Conservation (phyloP, 2,888 invertebrate species). For the Caenorhabditis sp. region DNA sequence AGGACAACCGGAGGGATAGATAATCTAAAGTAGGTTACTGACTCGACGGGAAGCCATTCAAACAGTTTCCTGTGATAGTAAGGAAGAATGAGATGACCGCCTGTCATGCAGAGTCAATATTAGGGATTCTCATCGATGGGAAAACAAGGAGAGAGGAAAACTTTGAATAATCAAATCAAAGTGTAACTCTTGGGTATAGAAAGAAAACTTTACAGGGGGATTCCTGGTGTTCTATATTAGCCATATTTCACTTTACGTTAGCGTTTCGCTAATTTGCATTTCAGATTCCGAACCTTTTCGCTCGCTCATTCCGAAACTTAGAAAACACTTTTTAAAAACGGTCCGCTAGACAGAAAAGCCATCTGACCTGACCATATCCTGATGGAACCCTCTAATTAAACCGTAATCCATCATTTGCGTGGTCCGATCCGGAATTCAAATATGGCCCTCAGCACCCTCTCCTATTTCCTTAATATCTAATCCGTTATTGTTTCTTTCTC, state of each 20-base stretch:
- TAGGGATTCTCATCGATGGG: conserved; percentile 46
- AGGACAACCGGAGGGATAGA: conserved; percentile 6
- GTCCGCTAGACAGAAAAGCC: neutral
- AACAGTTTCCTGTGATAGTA: conserved; percentile 35
- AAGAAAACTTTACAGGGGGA: neutral
- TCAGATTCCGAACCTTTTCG: too few species aligned
- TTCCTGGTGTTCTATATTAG: neutral
- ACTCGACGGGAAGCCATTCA: conserved; percentile 23
- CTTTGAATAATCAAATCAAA: conserved; percentile 6
- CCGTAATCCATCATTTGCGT: conserved; percentile 47
- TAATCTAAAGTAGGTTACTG: conserved; percentile 18
- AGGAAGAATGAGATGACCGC: conserved; percentile 19
- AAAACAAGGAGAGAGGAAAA: conserved; percentile 25
- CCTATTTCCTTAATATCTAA: conserved; percentile 14
- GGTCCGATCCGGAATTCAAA: conserved; percentile 49
- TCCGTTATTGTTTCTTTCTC: conserved; percentile 36
- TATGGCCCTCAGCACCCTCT: neutral
- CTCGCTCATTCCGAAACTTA: too few species aligned
- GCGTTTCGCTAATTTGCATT: too few species aligned
- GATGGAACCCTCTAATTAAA: conserved; percentile 32
- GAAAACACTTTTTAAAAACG: neutral
- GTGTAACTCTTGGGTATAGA: neutral
- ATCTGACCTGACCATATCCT: conserved; percentile 19
- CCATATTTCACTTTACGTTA: too few species aligned
- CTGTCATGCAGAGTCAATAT: conserved; percentile 51